These are phyloP conservation scores for Zonitis immaculata DNA, from an alignment of 2,888 invertebrate species.

Conservation along the genomic window DNA sequence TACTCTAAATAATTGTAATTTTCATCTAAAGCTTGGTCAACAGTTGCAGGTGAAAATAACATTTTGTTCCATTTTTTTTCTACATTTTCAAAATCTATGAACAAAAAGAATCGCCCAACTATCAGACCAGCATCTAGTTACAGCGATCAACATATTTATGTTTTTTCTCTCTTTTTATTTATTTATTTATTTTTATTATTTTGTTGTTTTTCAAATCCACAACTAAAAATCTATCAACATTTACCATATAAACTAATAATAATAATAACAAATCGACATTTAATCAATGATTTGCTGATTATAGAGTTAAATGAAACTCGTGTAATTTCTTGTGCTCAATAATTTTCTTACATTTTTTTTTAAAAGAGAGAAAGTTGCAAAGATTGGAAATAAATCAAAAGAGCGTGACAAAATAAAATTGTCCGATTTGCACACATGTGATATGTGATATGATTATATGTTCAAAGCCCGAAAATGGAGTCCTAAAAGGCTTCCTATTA, in stretches of 20 bases:
- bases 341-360: no score
- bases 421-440: constrained; percentile 10
- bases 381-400: neutral
- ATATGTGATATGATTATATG: constrained; percentile 25
- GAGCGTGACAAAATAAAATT: constrained; percentile 5
- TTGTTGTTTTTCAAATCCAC: no score
- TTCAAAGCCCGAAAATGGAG: constrained; percentile 13
- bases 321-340: no score
- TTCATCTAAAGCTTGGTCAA: constrained; percentile 44
- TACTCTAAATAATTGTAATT: constrained; percentile 39
- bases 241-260: constrained; percentile 6
- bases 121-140: constrained; percentile 3
- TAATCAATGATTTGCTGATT: no score
- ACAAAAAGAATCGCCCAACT: constrained; percentile 4
- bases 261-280: neutral
- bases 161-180: neutral
- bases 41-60: constrained; percentile 27
- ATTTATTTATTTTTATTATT: no score
- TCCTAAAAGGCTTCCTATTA: constrained; percentile 11
- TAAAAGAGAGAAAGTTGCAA: neutral
- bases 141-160: no score
- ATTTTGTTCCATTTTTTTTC: no score
- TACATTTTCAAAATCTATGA: no score
- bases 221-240: no score
- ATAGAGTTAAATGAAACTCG: no score